phyloP scores from a whole-genome alignment of 2,797 vertebrate species.

The Myotis vivesi region DNA sequence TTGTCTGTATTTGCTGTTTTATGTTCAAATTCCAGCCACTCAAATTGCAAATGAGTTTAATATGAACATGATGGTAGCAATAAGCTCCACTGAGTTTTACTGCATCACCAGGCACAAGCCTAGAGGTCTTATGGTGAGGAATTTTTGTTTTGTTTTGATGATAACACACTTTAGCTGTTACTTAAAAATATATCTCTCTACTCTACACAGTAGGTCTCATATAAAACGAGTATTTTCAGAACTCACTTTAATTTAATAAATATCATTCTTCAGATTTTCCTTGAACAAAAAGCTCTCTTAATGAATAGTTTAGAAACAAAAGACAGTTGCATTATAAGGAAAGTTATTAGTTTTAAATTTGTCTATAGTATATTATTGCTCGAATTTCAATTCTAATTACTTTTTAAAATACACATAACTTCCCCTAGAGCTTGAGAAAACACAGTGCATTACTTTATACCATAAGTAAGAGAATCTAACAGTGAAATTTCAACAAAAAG shows the following conservation, averaged over 20 bases:
- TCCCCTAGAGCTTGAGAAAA: not conserved
- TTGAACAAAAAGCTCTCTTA: conserved; percentile 19
- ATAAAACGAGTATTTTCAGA: conserved; percentile 6
- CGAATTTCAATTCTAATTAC: conserved; percentile 10
- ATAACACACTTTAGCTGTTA: not conserved
- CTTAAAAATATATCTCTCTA: conserved; percentile 23
- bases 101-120: not conserved
- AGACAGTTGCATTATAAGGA: not conserved
- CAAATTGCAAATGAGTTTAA: conserved; percentile 25
- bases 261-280: not conserved
- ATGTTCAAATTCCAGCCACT: conserved; percentile 14
- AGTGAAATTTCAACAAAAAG: not conserved
- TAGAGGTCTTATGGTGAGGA: not conserved
- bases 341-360: not conserved
- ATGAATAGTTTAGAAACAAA: not conserved
- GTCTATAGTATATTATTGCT: not conserved
- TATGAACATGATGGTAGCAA: not conserved
- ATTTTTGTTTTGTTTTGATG: conserved; percentile 10
- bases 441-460: not conserved
- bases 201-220: not conserved
- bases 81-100: not conserved
- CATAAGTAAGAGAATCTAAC: not conserved
- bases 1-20: not conserved
- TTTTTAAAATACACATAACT: not conserved
- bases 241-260: not conserved